Conservation (phyloP, 2,113 vertebrate genomes). For the Shinisaurus crocodilurus region DNA sequence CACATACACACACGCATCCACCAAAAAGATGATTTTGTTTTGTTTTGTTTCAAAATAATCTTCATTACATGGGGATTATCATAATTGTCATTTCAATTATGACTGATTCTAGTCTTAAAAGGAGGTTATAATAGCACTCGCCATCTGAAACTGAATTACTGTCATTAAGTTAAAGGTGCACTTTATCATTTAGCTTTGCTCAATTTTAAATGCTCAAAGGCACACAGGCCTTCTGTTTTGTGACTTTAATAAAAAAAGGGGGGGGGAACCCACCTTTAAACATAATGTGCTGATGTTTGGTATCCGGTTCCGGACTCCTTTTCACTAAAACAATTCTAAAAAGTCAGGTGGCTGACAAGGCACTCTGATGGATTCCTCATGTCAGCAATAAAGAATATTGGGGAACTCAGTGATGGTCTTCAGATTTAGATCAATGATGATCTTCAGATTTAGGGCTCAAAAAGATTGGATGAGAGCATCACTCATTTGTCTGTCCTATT, state of each 20-base stretch:
- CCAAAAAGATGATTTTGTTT: slow-evolving; percentile 33
- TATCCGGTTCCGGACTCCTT: slow-evolving; percentile 47
- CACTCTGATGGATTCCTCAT: neutral
- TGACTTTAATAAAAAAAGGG: slow-evolving; percentile 34
- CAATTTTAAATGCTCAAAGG: slow-evolving; percentile 57
- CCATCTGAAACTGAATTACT: slow-evolving; percentile 64
- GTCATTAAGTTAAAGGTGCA: slow-evolving; percentile 63
- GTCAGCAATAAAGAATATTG: neutral
- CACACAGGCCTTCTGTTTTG: neutral
- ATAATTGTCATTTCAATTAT: slow-evolving; percentile 70
- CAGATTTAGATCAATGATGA: no score
- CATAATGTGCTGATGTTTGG: slow-evolving; percentile 49
- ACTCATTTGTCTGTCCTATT: neutral
- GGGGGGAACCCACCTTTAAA: slow-evolving; percentile 23
- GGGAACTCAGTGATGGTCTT: no score
- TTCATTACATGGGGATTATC: slow-evolving; percentile 63
- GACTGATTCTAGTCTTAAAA: slow-evolving; percentile 70
- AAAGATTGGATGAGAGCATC: neutral
- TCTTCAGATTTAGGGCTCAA: no score
- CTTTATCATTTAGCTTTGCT: slow-evolving; percentile 68
- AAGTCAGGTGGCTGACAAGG: slow-evolving; percentile 44
- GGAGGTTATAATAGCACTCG: slow-evolving; percentile 57
- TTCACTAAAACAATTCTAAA: slow-evolving; percentile 56
- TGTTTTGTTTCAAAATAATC: slow-evolving; percentile 71
- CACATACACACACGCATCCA: slow-evolving; percentile 18